These are phyloP conservation scores for Synergus laeviventris DNA, from an alignment of 2,888 invertebrate genomes.

Conservation along the genomic window DNA sequence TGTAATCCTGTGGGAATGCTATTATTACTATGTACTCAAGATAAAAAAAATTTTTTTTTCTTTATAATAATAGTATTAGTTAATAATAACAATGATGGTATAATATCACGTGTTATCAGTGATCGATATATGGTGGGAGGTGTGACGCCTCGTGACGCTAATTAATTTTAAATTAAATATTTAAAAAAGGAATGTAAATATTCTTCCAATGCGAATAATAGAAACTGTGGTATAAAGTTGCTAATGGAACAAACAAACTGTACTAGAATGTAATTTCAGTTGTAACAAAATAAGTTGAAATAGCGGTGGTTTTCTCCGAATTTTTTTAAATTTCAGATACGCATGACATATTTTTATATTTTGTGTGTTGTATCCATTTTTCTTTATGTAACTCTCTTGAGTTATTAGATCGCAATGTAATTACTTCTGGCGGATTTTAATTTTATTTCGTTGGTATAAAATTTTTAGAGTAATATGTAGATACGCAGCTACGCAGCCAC, in stretches of 20 bases:
- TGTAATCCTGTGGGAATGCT: background rate
- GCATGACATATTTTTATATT: background rate
- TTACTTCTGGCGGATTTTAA: conserved; percentile 1
- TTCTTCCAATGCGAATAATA: too few relatives aligned
- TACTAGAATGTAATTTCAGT: too few relatives aligned
- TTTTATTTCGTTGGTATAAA: conserved; percentile 11
- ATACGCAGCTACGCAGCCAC: background rate
- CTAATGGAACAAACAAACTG: too few relatives aligned
- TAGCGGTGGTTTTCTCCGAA: background rate
- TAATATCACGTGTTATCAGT: too few relatives aligned
- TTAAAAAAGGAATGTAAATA: too few relatives aligned
- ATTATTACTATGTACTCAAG: background rate
- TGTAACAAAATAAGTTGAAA: background rate
- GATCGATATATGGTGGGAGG: too few relatives aligned
- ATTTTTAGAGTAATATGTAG: background rate
- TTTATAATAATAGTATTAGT: too few relatives aligned
- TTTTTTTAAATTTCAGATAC: background rate
- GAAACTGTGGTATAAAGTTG: too few relatives aligned
- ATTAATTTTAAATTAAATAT: too few relatives aligned
- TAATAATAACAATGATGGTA: too few relatives aligned
- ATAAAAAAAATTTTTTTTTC: background rate
- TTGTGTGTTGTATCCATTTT: background rate
- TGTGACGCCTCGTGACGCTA: too few relatives aligned
- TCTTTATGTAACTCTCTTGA: background rate
- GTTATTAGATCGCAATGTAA: background rate